Conservation (phyloP, 2,113 vertebrate genomes). For the Erythrolamprus reginae region DNA sequence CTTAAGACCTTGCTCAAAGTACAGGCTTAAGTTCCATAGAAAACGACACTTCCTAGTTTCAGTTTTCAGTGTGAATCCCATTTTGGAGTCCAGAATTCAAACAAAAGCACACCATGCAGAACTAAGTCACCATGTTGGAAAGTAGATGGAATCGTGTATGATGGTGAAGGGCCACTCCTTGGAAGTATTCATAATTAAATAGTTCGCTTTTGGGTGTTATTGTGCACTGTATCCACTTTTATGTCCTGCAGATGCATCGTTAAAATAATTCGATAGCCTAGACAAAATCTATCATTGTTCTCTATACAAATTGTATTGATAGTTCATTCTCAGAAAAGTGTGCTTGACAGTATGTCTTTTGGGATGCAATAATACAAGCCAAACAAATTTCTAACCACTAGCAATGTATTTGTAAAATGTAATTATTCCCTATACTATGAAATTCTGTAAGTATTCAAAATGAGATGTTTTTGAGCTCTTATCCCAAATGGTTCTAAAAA, state of each 20-base stretch:
- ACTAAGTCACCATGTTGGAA: constrained; percentile 35
- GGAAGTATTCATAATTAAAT: neutral
- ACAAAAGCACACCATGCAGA: neutral
- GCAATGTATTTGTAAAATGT: neutral
- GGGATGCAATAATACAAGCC: neutral
- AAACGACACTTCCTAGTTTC: constrained; percentile 11
- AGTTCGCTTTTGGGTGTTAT: constrained; percentile 14
- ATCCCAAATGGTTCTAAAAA: neutral
- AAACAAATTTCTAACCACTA: neutral
- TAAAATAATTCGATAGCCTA: neutral
- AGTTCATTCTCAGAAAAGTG: neutral
- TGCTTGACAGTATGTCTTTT: neutral
- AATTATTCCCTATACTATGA: neutral
- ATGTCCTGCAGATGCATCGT: constrained; percentile 44
- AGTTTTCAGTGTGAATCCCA: neutral
- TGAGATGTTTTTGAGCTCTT: neutral
- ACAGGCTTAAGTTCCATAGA: constrained; percentile 78
- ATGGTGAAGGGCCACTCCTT: neutral
- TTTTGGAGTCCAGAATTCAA: neutral
- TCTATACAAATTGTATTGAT: neutral
- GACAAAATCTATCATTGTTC: neutral
- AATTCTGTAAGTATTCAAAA: neutral
- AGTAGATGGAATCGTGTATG: constrained; percentile 12
- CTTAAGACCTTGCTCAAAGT: constrained; percentile 97
- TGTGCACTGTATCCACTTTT: constrained; percentile 72